phyloP scores from a whole-genome alignment of 2,888 invertebrate species.

The Drosophila diplacantha region DNA sequence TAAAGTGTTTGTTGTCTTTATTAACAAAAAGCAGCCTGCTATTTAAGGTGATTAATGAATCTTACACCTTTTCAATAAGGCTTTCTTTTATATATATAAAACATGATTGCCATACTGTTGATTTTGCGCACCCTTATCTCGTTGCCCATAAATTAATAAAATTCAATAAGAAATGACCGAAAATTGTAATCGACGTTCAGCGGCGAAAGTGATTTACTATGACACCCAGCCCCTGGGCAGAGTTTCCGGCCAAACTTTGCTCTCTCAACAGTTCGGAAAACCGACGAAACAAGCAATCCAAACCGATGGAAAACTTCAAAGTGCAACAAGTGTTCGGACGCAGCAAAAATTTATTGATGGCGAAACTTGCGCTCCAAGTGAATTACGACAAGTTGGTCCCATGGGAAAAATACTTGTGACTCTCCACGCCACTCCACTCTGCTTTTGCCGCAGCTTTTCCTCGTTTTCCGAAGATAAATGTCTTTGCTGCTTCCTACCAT shows the following conservation, averaged over 20 bases:
- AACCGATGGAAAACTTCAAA: slow-evolving; percentile 32
- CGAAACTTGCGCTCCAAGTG: slow-evolving; percentile 64
- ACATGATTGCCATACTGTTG: not conserved
- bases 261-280: not conserved
- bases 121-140: not conserved
- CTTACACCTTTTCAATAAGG: not conserved
- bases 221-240: slow-evolving; percentile 31
- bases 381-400: slow-evolving; percentile 66
- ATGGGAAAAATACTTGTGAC: slow-evolving; percentile 26
- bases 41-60: not conserved
- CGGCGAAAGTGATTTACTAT: slow-evolving; percentile 38
- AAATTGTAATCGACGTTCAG: slow-evolving; percentile 31
- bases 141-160: slow-evolving; percentile 9
- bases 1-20: no score
- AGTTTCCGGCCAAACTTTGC: slow-evolving; percentile 1
- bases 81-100: not conserved
- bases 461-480: slow-evolving; percentile 60
- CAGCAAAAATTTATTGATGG: slow-evolving; percentile 63
- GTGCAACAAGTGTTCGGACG: slow-evolving; percentile 63
- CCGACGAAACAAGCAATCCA: slow-evolving; percentile 5
- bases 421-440: slow-evolving; percentile 3
- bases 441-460: slow-evolving; percentile 3
- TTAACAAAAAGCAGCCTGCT: not conserved
- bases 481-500: slow-evolving; percentile 23
- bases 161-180: slow-evolving; percentile 21